Conservation (phyloP, 2,888 invertebrate species). For the Dasypolia templi region DNA sequence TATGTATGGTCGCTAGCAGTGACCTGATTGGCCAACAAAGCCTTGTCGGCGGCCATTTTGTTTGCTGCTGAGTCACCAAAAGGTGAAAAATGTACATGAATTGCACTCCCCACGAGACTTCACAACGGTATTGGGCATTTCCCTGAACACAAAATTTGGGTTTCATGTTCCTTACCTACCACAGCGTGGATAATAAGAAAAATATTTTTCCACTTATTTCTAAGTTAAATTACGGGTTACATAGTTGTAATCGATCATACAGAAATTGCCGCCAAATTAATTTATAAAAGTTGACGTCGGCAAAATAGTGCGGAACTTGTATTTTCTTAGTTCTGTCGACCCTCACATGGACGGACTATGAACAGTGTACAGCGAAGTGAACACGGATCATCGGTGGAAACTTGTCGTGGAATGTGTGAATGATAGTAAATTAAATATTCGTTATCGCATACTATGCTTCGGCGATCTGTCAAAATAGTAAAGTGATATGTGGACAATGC, state of each 20-base stretch:
- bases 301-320: slow-evolving; percentile 77
- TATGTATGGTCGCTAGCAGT: slow-evolving; percentile 82
- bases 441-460: slow-evolving; percentile 65
- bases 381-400: slow-evolving; percentile 65
- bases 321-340: slow-evolving; percentile 72
- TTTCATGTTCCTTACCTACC: slow-evolving; percentile 86
- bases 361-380: slow-evolving; percentile 66
- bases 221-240: slow-evolving; percentile 53
- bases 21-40: slow-evolving; percentile 87
- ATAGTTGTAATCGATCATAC: slow-evolving; percentile 56
- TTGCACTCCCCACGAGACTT: slow-evolving; percentile 91
- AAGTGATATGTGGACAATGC: slow-evolving; percentile 79
- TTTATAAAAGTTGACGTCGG: slow-evolving; percentile 78
- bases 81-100: slow-evolving; percentile 91
- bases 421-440: slow-evolving; percentile 59
- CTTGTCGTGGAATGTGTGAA: slow-evolving; percentile 67
- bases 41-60: slow-evolving; percentile 92
- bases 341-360: slow-evolving; percentile 74
- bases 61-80: slow-evolving; percentile 91
- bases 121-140: slow-evolving; percentile 91
- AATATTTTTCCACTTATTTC: slow-evolving; percentile 69
- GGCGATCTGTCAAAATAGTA: slow-evolving; percentile 83
- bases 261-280: slow-evolving; percentile 76
- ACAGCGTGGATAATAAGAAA: slow-evolving; percentile 79
- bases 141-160: slow-evolving; percentile 90